A percentile compares a stretch with the other conserved stretches of the same genome.
Evolutionary conservation across 2,797 vertebrate species (phyloP).

Genomic region (Champsocephalus gunnari): DNA sequence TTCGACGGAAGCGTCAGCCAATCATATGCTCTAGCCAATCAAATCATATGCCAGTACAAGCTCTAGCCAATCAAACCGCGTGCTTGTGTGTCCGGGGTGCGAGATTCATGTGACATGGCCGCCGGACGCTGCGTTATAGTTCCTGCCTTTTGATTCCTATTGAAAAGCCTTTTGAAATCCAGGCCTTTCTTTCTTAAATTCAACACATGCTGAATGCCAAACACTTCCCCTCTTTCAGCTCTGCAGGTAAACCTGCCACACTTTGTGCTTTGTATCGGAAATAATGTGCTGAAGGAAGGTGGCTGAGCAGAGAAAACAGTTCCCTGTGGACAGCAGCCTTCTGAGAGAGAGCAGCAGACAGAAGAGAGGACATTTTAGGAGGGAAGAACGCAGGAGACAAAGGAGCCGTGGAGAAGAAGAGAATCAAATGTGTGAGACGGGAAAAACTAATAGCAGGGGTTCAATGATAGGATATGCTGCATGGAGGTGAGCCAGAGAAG

Average conservation of each 20-base stretch:
- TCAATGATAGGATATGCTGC: conserved; percentile 33
- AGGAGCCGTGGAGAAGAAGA: conserved; percentile 11
- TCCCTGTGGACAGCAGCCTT: conserved; percentile 23
- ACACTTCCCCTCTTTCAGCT: background rate
- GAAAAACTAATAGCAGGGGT: conserved; percentile 36
- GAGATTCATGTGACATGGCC: no score
- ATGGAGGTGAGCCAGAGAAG: conserved; percentile 16
- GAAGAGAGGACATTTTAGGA: conserved; percentile 16
- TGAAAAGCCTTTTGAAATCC: background rate
- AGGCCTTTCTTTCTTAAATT: background rate
- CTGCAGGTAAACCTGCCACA: conserved; percentile 2
- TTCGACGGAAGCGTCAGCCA: no score
- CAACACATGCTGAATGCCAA: conserved; percentile 1
- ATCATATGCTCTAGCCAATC: no score
- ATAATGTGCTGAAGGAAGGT: conserved; percentile 14
- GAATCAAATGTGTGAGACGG: conserved; percentile 21
- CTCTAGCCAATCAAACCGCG: no score
- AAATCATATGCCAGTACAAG: no score
- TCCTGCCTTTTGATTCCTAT: background rate
- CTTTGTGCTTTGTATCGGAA: conserved; percentile 12
- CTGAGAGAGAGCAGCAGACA: conserved; percentile 12
- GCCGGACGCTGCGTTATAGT: background rate
- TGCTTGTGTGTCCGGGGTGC: no score
- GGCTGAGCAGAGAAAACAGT: conserved; percentile 2
- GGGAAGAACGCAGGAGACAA: background rate